phyloP scores from a whole-genome alignment of 2,797 vertebrate genomes.

The Ctenochaetus hawaiiensis region DNA sequence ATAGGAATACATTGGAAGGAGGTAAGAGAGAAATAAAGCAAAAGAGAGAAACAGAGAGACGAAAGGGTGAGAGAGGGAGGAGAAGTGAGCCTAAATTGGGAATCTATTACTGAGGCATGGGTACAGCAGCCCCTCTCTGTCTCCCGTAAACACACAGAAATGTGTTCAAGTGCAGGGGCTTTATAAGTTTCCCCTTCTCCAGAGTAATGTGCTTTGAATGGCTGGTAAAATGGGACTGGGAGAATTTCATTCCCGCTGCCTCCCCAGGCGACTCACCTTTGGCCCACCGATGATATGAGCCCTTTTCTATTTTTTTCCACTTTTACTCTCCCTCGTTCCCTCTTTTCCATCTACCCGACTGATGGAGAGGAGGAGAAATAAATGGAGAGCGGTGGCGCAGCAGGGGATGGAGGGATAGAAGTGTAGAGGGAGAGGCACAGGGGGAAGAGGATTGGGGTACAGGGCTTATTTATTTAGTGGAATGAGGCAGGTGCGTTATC shows the following conservation, averaged over 20 bases:
- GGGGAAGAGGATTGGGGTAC: slow-evolving; percentile 79
- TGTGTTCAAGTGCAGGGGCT: slow-evolving; percentile 90
- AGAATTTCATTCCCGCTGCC: slow-evolving; percentile 96
- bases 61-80: slow-evolving; percentile 51
- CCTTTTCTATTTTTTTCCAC: slow-evolving; percentile 89
- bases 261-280: slow-evolving; percentile 97
- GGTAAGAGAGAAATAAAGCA: slow-evolving; percentile 55
- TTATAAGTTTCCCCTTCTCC: slow-evolving; percentile 92
- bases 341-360: slow-evolving; percentile 81
- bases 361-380: slow-evolving; percentile 85
- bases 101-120: slow-evolving; percentile 88
- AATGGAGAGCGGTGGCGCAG: slow-evolving; percentile 79
- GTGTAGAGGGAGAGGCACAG: slow-evolving; percentile 60
- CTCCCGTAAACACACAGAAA: slow-evolving; percentile 92
- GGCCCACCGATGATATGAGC: slow-evolving; percentile 94
- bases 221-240: slow-evolving; percentile 93
- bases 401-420: slow-evolving; percentile 78
- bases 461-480: slow-evolving; percentile 92
- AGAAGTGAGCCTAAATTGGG: slow-evolving; percentile 85
- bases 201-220: slow-evolving; percentile 94
- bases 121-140: slow-evolving; percentile 80
- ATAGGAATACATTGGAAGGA: slow-evolving; percentile 59
- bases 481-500: slow-evolving; percentile 90
- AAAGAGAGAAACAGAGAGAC: slow-evolving; percentile 61
- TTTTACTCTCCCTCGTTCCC: slow-evolving; percentile 84